Conservation (phyloP, 1,140 invertebrate genomes). For the Cydia splendana region DNA sequence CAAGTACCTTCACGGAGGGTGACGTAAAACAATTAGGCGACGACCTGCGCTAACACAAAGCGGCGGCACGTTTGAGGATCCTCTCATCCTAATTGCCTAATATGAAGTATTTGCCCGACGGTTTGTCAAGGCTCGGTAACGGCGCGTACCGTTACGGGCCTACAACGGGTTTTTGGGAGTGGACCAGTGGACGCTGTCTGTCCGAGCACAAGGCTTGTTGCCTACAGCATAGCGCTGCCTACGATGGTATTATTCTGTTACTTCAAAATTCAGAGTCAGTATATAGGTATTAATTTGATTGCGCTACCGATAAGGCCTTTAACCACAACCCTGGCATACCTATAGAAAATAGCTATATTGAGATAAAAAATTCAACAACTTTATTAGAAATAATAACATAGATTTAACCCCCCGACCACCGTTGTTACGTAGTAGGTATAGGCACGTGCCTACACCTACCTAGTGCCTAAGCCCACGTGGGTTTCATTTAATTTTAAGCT, state of each 20-base stretch:
- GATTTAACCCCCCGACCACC: no score
- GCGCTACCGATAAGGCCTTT: no score
- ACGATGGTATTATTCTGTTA: not conserved
- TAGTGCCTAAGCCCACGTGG: no score
- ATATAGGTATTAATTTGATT: not conserved
- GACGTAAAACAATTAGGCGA: slow-evolving; percentile 18
- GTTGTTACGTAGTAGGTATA: no score
- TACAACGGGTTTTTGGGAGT: slow-evolving; percentile 48
- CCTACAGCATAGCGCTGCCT: not conserved
- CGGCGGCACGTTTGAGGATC: slow-evolving; percentile 41
- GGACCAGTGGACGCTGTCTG: slow-evolving; percentile 33
- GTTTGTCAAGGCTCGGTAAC: slow-evolving; percentile 42
- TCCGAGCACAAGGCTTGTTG: not conserved
- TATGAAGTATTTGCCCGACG: slow-evolving; percentile 50
- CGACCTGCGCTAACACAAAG: slow-evolving; percentile 28
- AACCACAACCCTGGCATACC: no score
- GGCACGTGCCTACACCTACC: no score
- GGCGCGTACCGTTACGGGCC: slow-evolving; percentile 49
- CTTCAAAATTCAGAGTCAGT: not conserved
- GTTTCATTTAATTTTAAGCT: no score
- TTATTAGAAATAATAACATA: no score
- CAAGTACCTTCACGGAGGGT: slow-evolving; percentile 4
- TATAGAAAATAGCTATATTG: no score
- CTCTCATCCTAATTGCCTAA: slow-evolving; percentile 55
- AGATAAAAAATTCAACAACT: no score